A percentile compares a stretch with the other conserved stretches of the same genome.
These are phyloP conservation scores for Magallana ariakensis DNA, from an alignment of 1,140 invertebrate species.

Conservation along the genomic window DNA sequence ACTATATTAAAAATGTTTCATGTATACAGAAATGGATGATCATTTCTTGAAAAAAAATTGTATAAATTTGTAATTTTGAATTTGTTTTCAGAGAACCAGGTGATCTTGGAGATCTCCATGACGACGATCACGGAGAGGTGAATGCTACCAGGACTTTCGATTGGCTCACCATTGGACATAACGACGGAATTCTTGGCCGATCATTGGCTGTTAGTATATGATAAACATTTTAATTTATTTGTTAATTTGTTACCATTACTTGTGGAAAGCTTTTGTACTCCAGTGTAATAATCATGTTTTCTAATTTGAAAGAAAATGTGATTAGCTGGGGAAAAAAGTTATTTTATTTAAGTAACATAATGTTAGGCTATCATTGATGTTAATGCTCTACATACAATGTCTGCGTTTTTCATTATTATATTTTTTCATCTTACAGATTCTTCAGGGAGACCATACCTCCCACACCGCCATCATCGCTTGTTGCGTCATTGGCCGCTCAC, in stretches of 20 bases:
- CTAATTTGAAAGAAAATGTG: no score
- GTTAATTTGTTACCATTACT: neutral
- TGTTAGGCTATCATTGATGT: no score
- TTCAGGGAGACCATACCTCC: neutral
- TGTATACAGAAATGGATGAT: no score
- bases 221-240: neutral
- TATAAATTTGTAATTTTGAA: neutral
- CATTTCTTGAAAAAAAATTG: no score
- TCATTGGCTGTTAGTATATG: conserved; percentile 23
- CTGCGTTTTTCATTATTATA: no score
- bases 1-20: no score
- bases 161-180: neutral
- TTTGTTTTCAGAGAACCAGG: neutral
- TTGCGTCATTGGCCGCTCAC: conserved; percentile 14
- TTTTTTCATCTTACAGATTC: neutral
- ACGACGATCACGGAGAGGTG: conserved; percentile 8
- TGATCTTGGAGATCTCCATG: conserved; percentile 32
- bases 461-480: neutral
- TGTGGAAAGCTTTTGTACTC: no score
- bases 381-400: no score
- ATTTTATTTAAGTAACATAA: no score
- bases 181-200: neutral
- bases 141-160: neutral
- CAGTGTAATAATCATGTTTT: no score
- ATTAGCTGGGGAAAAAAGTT: no score